These are phyloP conservation scores for Leptinotarsa rubiginosa DNA, from an alignment of 2,888 invertebrate genomes.

Conservation along the genomic window DNA sequence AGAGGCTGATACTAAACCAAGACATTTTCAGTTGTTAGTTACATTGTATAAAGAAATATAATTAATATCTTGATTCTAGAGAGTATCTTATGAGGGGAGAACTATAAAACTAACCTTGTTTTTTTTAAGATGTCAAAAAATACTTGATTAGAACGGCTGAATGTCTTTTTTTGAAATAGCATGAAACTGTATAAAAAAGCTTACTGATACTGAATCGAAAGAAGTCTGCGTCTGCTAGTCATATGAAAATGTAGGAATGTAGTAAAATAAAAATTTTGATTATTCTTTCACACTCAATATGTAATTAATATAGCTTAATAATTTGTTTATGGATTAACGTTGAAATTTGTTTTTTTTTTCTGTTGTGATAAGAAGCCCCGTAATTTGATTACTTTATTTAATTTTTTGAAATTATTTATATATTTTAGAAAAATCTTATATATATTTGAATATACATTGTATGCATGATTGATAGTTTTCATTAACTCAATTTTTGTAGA, in stretches of 20 bases:
- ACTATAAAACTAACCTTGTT: too few relatives aligned
- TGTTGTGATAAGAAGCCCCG: not conserved
- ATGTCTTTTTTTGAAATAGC: too few relatives aligned
- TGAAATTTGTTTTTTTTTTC: not conserved
- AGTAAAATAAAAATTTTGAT: slow-evolving; percentile 35
- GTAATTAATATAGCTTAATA: slow-evolving; percentile 1
- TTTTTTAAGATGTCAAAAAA: too few relatives aligned
- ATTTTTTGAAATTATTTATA: slow-evolving; percentile 17
- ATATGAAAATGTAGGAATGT: not conserved
- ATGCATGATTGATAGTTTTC: not conserved
- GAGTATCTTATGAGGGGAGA: too few relatives aligned
- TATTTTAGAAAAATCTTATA: slow-evolving; percentile 1
- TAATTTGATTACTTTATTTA: not conserved
- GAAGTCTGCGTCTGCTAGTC: not conserved
- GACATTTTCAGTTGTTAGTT: too few relatives aligned
- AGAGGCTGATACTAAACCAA: too few relatives aligned
- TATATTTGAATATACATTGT: not conserved
- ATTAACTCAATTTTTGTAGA: not conserved
- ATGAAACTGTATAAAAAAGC: too few relatives aligned
- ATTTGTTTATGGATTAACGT: slow-evolving; percentile 2
- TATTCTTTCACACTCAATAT: slow-evolving; percentile 17
- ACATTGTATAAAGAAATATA: too few relatives aligned
- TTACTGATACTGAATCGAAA: not conserved
- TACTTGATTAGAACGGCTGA: too few relatives aligned
- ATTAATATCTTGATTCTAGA: too few relatives aligned